These are phyloP conservation scores for Antechinus stuartii DNA, from an alignment of 2,113 vertebrate species.

Conservation along the genomic window DNA sequence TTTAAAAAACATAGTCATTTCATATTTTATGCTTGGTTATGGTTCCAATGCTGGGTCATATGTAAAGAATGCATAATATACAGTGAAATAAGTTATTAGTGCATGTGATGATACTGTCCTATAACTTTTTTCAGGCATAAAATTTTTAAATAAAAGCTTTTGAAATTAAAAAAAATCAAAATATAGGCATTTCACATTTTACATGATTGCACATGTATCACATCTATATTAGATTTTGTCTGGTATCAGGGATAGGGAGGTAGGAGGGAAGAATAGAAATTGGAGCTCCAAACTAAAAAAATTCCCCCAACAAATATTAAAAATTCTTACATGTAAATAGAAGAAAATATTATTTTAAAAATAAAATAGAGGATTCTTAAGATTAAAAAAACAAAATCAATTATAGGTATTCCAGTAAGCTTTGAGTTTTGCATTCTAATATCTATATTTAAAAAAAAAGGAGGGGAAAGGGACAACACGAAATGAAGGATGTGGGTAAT, in stretches of 20 bases:
- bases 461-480: not conserved
- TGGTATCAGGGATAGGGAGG: not conserved
- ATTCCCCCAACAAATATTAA: not conserved
- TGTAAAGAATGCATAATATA: conserved; percentile 75
- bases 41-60: conserved; percentile 59
- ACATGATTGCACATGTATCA: not conserved
- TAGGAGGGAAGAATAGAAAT: not conserved
- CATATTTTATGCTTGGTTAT: conserved; percentile 45
- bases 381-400: not conserved
- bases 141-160: conserved; percentile 80
- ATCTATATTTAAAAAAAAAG: not conserved
- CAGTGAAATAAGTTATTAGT: conserved; percentile 80
- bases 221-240: not conserved
- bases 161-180: conserved; percentile 47
- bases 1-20: not conserved
- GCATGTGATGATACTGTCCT: conserved; percentile 73
- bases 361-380: not conserved
- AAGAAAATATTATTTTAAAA: not conserved
- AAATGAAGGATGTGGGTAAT: not conserved
- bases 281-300: not conserved
- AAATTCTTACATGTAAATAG: not conserved
- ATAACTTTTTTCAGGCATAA: conserved; percentile 71
- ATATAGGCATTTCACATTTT: not conserved
- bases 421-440: not conserved
- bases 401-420: not conserved